Percentiles rank a stretch among this genome's conserved stretches.
Evolutionary conservation across 2,113 vertebrate genomes (phyloP).

Genomic region (Panthera uncia): DNA sequence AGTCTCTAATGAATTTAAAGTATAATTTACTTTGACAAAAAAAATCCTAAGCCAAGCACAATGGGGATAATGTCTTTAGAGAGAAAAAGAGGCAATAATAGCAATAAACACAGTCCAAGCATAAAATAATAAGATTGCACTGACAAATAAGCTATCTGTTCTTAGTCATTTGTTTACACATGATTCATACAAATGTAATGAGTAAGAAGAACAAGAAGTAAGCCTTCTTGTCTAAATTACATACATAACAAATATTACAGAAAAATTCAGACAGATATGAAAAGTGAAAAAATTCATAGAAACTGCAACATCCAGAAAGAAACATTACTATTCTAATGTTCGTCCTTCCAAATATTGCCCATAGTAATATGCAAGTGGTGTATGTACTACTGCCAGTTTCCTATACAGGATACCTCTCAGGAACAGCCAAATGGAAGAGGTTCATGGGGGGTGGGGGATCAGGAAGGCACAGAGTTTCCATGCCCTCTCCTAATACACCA

Average conservation of each 20-base stretch:
- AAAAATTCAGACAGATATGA: not conserved
- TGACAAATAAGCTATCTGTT: not conserved
- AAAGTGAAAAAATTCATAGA: not conserved
- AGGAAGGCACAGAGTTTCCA: not conserved
- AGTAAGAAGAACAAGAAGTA: not conserved
- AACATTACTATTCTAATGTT: not conserved
- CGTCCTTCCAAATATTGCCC: not conserved
- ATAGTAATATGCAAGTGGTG: not conserved
- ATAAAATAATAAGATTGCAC: not conserved
- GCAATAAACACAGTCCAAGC: not conserved
- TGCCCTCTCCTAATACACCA: not conserved
- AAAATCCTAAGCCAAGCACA: not conserved
- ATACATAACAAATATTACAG: not conserved
- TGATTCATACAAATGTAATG: not conserved
- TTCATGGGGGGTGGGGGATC: not conserved
- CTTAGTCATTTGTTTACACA: not conserved
- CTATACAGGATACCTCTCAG: not conserved
- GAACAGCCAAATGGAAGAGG: not conserved
- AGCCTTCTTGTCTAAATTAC: not conserved
- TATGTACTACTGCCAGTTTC: no score
- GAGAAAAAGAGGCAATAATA: not conserved
- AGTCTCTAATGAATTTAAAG: not conserved
- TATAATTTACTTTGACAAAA: not conserved
- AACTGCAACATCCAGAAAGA: not conserved
- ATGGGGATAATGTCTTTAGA: not conserved